A percentile compares a stretch with the other conserved stretches of the same genome.
These are phyloP conservation scores for Phlogophora meticulosa DNA, from an alignment of 2,888 invertebrate genomes.

Conservation along the genomic window DNA sequence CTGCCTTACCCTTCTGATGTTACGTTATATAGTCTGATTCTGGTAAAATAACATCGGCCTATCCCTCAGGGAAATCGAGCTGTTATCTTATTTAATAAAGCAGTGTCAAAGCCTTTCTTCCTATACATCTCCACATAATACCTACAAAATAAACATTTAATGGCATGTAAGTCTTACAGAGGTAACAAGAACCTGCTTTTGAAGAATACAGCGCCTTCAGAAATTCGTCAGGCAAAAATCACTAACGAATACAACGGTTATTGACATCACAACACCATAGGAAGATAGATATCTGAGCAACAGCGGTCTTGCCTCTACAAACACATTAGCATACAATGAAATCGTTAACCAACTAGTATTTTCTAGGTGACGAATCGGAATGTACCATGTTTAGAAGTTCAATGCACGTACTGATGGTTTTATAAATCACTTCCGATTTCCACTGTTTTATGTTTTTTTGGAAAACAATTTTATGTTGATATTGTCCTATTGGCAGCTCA, in stretches of 20 bases:
- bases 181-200: background rate
- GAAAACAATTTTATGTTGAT: background rate
- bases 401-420: slow-evolving; percentile 46
- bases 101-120: too few relatives aligned
- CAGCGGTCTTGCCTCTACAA: slow-evolving; percentile 47
- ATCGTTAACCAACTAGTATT: slow-evolving; percentile 56
- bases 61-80: too few relatives aligned
- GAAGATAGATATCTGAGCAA: slow-evolving; percentile 52
- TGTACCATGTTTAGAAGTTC: slow-evolving; percentile 45
- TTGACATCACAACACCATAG: slow-evolving; percentile 44
- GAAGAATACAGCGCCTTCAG: slow-evolving; percentile 18
- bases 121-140: too few relatives aligned
- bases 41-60: too few relatives aligned
- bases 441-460: background rate
- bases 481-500: background rate
- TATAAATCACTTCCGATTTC: slow-evolving; percentile 25
- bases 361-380: slow-evolving; percentile 58
- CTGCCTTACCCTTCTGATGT: too few relatives aligned
- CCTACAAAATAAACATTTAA: background rate
- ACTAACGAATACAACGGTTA: slow-evolving; percentile 48
- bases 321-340: slow-evolving; percentile 72
- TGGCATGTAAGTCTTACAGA: background rate
- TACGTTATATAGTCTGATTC: too few relatives aligned
- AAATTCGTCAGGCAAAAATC: slow-evolving; percentile 28
- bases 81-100: too few relatives aligned